phyloP scores from a whole-genome alignment of 1,140 invertebrate genomes.

The Drosophila nigromelanica region DNA sequence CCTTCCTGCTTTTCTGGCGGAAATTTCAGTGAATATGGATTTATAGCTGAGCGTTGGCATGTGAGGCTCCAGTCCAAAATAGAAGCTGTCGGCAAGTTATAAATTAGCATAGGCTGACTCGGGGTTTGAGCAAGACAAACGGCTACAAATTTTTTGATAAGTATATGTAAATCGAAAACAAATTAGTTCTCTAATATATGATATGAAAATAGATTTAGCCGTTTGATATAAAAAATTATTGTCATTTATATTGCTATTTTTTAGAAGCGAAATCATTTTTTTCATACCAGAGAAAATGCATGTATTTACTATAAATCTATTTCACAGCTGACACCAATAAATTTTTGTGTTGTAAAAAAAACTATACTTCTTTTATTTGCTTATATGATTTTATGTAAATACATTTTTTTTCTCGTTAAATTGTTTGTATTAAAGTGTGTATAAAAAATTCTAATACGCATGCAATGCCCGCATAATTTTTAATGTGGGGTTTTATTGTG shows the following conservation, averaged over 20 bases:
- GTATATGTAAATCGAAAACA: slow-evolving; percentile 23
- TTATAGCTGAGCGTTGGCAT: slow-evolving; percentile 58
- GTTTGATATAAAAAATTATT: not conserved
- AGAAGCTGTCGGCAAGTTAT: slow-evolving; percentile 46
- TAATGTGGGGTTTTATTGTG: not conserved
- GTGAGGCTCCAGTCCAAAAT: slow-evolving; percentile 17
- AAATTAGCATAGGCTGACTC: slow-evolving; percentile 38
- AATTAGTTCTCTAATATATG: slow-evolving; percentile 12
- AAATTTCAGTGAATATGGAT: slow-evolving; percentile 70
- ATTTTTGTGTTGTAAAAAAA: no score
- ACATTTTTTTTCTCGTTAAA: not conserved
- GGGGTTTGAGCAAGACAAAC: slow-evolving; percentile 44
- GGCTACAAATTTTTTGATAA: slow-evolving; percentile 32
- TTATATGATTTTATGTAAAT: not conserved
- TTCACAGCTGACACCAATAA: not conserved
- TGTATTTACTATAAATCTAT: not conserved
- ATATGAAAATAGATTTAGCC: not conserved
- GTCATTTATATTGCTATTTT: not conserved
- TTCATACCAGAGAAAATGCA: not conserved
- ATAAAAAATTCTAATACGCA: slow-evolving; percentile 6
- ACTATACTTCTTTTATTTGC: not conserved
- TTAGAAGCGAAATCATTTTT: not conserved
- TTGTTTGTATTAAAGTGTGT: not conserved
- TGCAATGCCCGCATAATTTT: not conserved
- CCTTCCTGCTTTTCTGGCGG: slow-evolving; percentile 32